These are phyloP conservation scores for Champsocephalus gunnari DNA, from an alignment of 2,797 vertebrate species.

Conservation along the genomic window DNA sequence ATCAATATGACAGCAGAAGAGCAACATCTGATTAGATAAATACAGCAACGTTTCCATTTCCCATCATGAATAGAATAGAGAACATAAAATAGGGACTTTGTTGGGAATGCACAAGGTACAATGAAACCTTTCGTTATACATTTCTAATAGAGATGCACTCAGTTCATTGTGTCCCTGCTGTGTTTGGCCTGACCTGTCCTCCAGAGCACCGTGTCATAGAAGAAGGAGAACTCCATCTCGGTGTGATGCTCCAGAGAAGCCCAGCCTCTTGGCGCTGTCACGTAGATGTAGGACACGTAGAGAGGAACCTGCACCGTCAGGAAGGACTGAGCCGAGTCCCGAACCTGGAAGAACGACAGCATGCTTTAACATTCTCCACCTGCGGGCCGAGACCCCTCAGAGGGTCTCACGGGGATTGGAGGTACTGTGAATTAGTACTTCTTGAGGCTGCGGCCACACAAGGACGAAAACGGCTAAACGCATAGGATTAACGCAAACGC, in stretches of 20 bases:
- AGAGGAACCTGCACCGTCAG: conserved; percentile 96
- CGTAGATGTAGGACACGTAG: conserved; percentile 97
- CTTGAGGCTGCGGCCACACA: no score
- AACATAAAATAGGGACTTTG: no score
- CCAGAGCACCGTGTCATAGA: conserved; percentile 98
- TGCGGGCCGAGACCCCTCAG: background rate
- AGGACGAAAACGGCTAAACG: no score
- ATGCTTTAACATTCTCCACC: background rate
- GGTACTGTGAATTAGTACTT: background rate
- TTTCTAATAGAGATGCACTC: background rate
- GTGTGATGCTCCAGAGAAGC: conserved; percentile 98
- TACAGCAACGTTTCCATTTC: background rate
- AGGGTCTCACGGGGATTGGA: background rate
- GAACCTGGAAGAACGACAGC: conserved; percentile 84
- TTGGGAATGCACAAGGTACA: no score
- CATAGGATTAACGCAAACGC: no score
- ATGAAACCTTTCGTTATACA: background rate
- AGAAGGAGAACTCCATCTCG: conserved; percentile 99
- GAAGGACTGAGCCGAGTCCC: conserved; percentile 98
- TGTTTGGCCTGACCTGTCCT: conserved; percentile 88
- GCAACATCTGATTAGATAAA: background rate
- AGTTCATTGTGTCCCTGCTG: background rate
- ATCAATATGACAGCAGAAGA: background rate
- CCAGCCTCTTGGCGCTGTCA: conserved; percentile 96
- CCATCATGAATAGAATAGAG: no score